Base-by-base conservation (phyloP, 2,888 invertebrate species). In the Papilio protenor region DNA sequence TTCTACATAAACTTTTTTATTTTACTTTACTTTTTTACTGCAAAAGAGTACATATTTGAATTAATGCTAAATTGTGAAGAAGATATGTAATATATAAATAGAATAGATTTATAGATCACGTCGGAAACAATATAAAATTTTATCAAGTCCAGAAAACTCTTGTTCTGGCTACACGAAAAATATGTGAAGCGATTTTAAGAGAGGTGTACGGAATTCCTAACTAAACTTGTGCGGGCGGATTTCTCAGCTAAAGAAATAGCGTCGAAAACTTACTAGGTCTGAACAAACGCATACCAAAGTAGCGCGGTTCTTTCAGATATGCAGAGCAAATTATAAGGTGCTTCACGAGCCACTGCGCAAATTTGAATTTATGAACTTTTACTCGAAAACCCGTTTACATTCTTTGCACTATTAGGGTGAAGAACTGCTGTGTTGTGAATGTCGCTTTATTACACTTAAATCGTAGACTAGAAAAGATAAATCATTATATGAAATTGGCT, bases 121-220 rank as follows among this genome's bases (percentile, higher is more conserved):
- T 81, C 76, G 73, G 79, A 81, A 84, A 84, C 83, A 81, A 82
- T 81, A 83, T 82, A 83, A 84, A 79, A 88, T 87, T 87, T 83
- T 87, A 84, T 84, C 83, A 84, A 85, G 87, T 85, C 86, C 86
- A 87, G 87, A 85, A 87, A 88, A 87, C 85, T 87, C 87, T 86
- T 87, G 86, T 87, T 85, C 85, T 84, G 85, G 86, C 87, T 88
- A 86, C 87, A 88, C 88, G 87, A 92, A 91, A 90, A 91, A 90
- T 91, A 91, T 90, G 88, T 90, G 89, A 87, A 86, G 83, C 86
- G 88, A 89, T 90, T 88, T 87, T 88, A 87, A 90, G 88, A 90
- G 90, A 90, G 88, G 90, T 89, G 89, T 87, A 87, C 88, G 87
- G 90, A 90, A 91, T 92, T 92, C 88, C 86, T 88, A 91, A 90